These are phyloP conservation scores for Luehdorfia chinensis DNA, from an alignment of 1,140 invertebrate genomes.

Conservation along the genomic window DNA sequence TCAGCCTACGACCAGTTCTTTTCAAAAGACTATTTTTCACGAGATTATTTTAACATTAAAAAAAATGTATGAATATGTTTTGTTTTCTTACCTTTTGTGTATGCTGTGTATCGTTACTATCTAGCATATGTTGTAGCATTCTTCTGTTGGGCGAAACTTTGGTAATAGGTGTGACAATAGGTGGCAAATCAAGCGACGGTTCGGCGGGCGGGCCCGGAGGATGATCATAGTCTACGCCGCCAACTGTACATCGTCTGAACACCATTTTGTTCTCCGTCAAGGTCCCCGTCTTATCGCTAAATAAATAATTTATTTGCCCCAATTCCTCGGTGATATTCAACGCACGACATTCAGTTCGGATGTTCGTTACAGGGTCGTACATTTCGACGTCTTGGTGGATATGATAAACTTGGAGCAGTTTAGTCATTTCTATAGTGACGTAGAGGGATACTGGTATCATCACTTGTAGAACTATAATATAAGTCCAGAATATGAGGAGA, in stretches of 20 bases:
- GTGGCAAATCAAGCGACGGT: slow-evolving; percentile 69
- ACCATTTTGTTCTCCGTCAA: slow-evolving; percentile 99
- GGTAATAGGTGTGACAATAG: slow-evolving; percentile 78
- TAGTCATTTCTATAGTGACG: slow-evolving; percentile 97
- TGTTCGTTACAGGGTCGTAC: slow-evolving; percentile 90
- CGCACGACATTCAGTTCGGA: slow-evolving; percentile 94
- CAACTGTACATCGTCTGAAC: slow-evolving; percentile 93
- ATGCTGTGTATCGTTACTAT: slow-evolving; percentile 58
- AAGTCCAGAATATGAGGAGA: slow-evolving; percentile 95
- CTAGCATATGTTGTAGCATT: slow-evolving; percentile 80
- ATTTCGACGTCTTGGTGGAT: slow-evolving; percentile 94
- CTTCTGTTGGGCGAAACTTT: slow-evolving; percentile 79
- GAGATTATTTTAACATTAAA: no score
- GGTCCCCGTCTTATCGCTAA: slow-evolving; percentile 98
- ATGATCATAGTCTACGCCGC: slow-evolving; percentile 93
- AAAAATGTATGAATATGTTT: no score
- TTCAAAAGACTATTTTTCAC: no score
- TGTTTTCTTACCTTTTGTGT: slow-evolving; percentile 62
- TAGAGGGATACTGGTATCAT: slow-evolving; percentile 98
- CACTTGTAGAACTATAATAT: slow-evolving; percentile 96
- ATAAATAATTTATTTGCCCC: slow-evolving; percentile 97
- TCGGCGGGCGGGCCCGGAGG: slow-evolving; percentile 80
- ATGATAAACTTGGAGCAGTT: slow-evolving; percentile 96
- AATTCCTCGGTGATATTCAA: slow-evolving; percentile 98
- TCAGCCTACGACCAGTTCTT: no score